Evolutionary conservation across 2,113 vertebrate genomes (phyloP), one percentile per base, ranked within the genome.

Genomic region (Elanus axillaris): DNA sequence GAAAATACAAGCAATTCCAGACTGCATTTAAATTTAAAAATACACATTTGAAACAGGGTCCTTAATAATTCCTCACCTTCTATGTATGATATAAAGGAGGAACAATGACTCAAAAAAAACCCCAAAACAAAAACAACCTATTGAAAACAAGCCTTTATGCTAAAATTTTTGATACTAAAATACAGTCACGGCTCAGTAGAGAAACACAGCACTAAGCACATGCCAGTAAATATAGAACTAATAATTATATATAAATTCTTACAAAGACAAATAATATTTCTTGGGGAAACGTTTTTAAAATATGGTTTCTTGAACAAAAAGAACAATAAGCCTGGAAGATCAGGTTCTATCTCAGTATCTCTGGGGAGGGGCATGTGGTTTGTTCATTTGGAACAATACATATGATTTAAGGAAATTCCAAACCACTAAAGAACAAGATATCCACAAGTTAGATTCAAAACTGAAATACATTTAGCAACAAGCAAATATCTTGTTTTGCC

Each of bases 1-100:
- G 87, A 96, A 76, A 96, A 97, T 38, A 60, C 55, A 94, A 94
- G 94, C 76, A 86, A 90, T 94, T 96, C 74, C 96, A 97, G 96
- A 96, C 88, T 94, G 92, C 85, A 59, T 64, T 79, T 86, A 88
- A 95, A 86, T 91, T 91, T 87, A 79, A 94, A 96, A 96, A 88
- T 45, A 78, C 56, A 56, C n/a, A 60, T 92, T 88, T 94, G 42
- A 88, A 94, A 89, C 59, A 32, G 25, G 36, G 72, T 93, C 36
- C 48, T 82, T 88, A 88, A 38, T 47, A 78, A 90, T 69, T 85
- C 15, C 23, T 94, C 47, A 88, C n/a, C n/a, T 76, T 93, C 74
- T 74, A 10, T 31, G 4, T 22, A 60, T 1, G 7, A 43, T 16
- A 74, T 29, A 94, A 86, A 86, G 19, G 31, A 89, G 10, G 43